Evolutionary conservation across 2,113 vertebrate species (phyloP).

Genomic region (Coregonus clupeaformis): DNA sequence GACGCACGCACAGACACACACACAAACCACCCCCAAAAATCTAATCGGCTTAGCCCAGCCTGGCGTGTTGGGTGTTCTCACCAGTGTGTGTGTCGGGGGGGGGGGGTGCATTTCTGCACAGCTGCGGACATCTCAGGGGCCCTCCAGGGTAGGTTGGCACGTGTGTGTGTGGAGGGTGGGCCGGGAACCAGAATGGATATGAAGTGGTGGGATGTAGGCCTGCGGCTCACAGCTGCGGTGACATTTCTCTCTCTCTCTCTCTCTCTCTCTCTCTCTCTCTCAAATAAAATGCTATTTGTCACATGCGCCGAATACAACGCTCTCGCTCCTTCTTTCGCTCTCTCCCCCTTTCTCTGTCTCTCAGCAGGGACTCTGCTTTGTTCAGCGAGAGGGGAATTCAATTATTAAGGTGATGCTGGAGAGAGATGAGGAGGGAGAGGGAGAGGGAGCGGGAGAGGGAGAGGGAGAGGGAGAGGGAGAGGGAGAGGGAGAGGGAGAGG

Average conservation of each 20-base stretch:
- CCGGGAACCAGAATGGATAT: background rate
- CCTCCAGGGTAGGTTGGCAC: constrained; percentile 62
- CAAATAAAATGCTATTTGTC: background rate
- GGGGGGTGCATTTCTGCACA: constrained; percentile 63
- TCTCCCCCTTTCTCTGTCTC: constrained; percentile 29
- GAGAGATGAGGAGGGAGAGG: constrained; percentile 28
- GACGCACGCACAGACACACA: background rate
- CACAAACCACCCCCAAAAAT: constrained; percentile 42
- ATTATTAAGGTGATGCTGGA: constrained; percentile 61
- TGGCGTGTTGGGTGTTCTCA: constrained; percentile 49
- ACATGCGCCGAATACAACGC: too few relatives aligned
- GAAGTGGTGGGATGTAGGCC: constrained; percentile 28
- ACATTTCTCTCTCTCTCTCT: background rate
- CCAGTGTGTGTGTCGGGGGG: constrained; percentile 45
- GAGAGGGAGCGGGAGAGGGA: too few relatives aligned
- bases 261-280: constrained; percentile 7
- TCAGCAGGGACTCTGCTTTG: constrained; percentile 50
- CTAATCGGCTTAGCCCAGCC: constrained; percentile 70
- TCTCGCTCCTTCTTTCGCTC: too few relatives aligned
- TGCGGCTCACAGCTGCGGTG: constrained; percentile 49
- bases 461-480: too few relatives aligned
- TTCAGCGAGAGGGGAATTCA: constrained; percentile 53
- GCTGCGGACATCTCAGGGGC: constrained; percentile 65
- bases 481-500: too few relatives aligned
- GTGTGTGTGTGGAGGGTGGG: background rate